Conservation (phyloP, 2,797 vertebrate species). For the Sebastes itinus region DNA sequence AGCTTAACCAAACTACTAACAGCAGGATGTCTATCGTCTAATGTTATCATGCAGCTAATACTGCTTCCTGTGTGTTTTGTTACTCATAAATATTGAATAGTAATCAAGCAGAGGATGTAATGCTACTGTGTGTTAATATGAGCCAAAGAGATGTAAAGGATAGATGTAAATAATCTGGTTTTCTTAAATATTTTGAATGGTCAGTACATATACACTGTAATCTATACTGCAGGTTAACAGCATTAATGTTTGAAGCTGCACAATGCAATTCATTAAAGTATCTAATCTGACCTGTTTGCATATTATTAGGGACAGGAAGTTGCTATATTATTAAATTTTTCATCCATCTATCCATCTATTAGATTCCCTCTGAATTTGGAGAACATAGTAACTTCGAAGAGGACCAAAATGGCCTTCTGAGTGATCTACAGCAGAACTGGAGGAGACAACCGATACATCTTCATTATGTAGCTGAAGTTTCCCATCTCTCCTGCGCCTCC, state of each 20-base stretch:
- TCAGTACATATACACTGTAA: constrained; percentile 14
- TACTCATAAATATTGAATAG: constrained; percentile 25
- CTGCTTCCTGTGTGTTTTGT: neutral
- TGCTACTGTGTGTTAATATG: neutral
- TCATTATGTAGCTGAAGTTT: constrained; percentile 66
- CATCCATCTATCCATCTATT: neutral
- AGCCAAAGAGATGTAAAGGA: constrained; percentile 8
- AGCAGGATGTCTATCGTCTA: neutral
- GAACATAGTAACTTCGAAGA: neutral
- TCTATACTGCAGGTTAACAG: constrained; percentile 11
- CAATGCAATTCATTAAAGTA: neutral
- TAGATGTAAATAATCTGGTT: constrained; percentile 50
- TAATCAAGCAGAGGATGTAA: constrained; percentile 20
- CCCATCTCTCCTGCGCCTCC: constrained; percentile 65
- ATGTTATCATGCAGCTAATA: neutral
- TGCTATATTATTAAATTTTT: neutral
- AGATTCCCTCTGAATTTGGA: neutral
- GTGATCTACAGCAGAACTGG: constrained; percentile 26
- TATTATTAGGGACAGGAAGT: neutral
- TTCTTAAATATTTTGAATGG: constrained; percentile 57
- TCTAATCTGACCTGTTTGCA: neutral
- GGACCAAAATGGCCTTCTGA: constrained; percentile 10
- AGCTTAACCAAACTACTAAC: neutral
- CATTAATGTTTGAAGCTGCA: neutral
- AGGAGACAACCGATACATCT: constrained; percentile 55